Base-by-base conservation (phyloP, 2,113 vertebrate species). In the Dascyllus trimaculatus region DNA sequence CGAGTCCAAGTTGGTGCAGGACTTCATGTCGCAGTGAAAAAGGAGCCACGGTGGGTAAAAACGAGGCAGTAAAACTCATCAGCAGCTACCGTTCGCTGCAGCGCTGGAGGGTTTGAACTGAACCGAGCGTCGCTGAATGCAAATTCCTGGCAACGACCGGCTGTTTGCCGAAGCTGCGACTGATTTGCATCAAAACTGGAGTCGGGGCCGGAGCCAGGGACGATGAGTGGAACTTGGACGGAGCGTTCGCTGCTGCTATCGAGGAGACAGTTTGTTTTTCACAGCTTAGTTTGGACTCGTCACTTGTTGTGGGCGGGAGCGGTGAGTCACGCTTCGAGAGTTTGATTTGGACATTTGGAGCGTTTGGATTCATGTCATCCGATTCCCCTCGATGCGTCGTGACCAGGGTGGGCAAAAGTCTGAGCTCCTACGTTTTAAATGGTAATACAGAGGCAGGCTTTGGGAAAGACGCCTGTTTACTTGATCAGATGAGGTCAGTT, bases 291-390 rank as follows among this genome's bases (percentile, higher is more conserved):
- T 85, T 78, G 57, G 51, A 75, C 29, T 45, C 35, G 46, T 66
- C 60, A 59, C 57, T 51, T 63, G 0, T 15, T 11, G 75, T 68
- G 72, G 81, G 75, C 25, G 67, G 32, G 49, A 32, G 49, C 10
- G 8, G 18, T 81, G 81, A 89, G 46, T 64, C 59, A 38, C 38
- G 56, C 38, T 61, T n/a, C 17, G 35, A 35, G 32, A 88, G 46
- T 73, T 53, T 43, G 32, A 35, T 61, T 80, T 53, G 53, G 43
- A 76, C 24, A 71, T n/a, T n/a, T n/a, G n/a, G 71, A 80, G 57
- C 19, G 17, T 19, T 21, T 19, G 6, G 51, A 67, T 71, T 11
- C 0, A 2, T 64, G 46, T 32, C 29, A 49, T 49, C 14, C 4
- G 49, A 26, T 26, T 71, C 3, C 56, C 18, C 45, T 19, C 24